These are phyloP conservation scores for Damaliscus lunatus DNA, from an alignment of 2,113 vertebrate species.

Conservation along the genomic window DNA sequence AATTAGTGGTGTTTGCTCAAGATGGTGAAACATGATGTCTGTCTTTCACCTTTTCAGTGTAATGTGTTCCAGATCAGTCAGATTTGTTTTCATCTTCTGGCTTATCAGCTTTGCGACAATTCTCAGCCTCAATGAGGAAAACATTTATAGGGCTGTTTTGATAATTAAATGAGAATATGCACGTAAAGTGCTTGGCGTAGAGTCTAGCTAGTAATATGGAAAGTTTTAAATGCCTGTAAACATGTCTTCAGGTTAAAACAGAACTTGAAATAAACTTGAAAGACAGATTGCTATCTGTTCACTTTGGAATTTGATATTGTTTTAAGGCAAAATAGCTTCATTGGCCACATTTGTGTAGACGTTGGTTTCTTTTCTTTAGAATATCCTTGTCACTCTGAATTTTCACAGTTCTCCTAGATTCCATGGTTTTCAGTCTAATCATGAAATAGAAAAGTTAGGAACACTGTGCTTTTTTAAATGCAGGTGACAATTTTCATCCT, in stretches of 20 bases:
- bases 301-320: background rate
- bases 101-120: background rate
- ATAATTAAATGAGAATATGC: background rate
- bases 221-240: background rate
- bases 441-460: background rate
- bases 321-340: background rate
- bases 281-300: background rate
- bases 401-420: background rate
- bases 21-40: background rate
- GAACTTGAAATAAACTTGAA: background rate
- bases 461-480: background rate
- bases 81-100: background rate
- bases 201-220: background rate
- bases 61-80: background rate
- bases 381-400: background rate
- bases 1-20: background rate
- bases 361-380: background rate
- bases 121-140: background rate
- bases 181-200: background rate
- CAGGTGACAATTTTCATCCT: slow-evolving; percentile 1
- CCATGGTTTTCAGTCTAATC: background rate
- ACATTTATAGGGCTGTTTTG: background rate
- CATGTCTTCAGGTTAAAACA: background rate
- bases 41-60: background rate
- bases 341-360: background rate